Evolutionary conservation across 2,113 vertebrate species (phyloP).

Genomic region (Chiloscyllium plagiosum): DNA sequence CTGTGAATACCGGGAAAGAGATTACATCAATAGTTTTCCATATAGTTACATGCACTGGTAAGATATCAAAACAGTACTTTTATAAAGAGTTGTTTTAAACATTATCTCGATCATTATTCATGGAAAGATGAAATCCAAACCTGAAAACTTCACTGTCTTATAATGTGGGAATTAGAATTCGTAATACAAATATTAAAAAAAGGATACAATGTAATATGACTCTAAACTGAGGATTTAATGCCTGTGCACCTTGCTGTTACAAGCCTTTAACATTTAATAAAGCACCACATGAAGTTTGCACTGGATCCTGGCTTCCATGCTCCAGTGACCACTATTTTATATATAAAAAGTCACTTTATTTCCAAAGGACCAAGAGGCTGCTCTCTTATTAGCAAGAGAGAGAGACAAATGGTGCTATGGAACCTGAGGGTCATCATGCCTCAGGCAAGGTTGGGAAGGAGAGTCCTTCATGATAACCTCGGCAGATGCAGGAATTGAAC

Average conservation of each 20-base stretch:
- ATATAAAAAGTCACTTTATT: no score
- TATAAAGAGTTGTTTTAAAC: neutral
- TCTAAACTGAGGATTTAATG: neutral
- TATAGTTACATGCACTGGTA: slow-evolving; percentile 70
- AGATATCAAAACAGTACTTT: slow-evolving; percentile 38
- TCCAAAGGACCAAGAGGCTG: no score
- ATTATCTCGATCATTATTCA: neutral
- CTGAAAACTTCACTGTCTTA: neutral
- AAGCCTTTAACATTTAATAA: neutral
- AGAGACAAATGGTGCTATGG: no score
- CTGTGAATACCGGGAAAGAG: slow-evolving; percentile 54
- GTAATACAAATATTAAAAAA: neutral
- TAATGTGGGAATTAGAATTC: neutral
- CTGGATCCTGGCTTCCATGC: neutral
- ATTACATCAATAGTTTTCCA: slow-evolving; percentile 66
- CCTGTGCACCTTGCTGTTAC: neutral
- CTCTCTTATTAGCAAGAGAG: no score
- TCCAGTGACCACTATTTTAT: no score
- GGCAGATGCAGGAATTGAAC: no score
- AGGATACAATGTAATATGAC: neutral
- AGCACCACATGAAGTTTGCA: neutral
- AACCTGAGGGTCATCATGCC: no score
- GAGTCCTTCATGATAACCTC: no score
- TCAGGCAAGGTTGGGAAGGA: no score
- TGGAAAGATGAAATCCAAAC: neutral